These are phyloP conservation scores for Drosophila borborema DNA, from an alignment of 2,888 invertebrate genomes.

Conservation along the genomic window DNA sequence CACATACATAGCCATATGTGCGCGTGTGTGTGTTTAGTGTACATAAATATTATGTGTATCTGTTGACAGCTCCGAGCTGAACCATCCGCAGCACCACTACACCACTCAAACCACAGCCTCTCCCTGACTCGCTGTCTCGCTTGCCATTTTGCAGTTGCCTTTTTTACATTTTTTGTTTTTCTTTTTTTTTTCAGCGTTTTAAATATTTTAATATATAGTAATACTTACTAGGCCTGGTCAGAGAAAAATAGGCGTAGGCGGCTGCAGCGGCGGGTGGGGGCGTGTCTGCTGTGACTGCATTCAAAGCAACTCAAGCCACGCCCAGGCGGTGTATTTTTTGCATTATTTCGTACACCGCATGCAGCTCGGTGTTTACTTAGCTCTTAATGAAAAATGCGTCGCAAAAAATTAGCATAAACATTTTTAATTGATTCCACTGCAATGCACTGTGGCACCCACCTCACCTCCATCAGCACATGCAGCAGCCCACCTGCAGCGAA, in stretches of 20 bases:
- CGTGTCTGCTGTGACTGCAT: slow-evolving; percentile 20
- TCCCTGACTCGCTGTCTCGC: not conserved
- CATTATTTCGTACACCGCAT: not conserved
- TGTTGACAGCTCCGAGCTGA: slow-evolving; percentile 34
- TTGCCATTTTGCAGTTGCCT: not conserved
- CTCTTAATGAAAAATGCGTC: slow-evolving; percentile 67
- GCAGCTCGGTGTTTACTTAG: slow-evolving; percentile 49
- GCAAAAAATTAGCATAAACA: slow-evolving; percentile 69
- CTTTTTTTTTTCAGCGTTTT: slow-evolving; percentile 36
- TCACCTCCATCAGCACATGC: not conserved
- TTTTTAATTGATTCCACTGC: slow-evolving; percentile 62
- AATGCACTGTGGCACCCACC: not conserved
- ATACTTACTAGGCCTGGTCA: slow-evolving; percentile 50
- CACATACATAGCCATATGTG: slow-evolving; percentile 10
- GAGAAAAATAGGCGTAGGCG: not conserved
- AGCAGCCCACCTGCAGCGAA: not conserved
- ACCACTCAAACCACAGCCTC: not conserved
- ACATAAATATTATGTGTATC: slow-evolving; percentile 14
- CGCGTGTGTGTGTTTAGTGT: slow-evolving; percentile 18
- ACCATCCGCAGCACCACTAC: slow-evolving; percentile 1
- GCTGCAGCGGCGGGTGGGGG: not conserved
- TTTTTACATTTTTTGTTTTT: slow-evolving; percentile 19
- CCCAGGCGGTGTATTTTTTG: slow-evolving; percentile 32
- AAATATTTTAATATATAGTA: slow-evolving; percentile 76
- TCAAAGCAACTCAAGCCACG: slow-evolving; percentile 51